phyloP scores from a whole-genome alignment of 2,113 vertebrate genomes.

The Conger conger region DNA sequence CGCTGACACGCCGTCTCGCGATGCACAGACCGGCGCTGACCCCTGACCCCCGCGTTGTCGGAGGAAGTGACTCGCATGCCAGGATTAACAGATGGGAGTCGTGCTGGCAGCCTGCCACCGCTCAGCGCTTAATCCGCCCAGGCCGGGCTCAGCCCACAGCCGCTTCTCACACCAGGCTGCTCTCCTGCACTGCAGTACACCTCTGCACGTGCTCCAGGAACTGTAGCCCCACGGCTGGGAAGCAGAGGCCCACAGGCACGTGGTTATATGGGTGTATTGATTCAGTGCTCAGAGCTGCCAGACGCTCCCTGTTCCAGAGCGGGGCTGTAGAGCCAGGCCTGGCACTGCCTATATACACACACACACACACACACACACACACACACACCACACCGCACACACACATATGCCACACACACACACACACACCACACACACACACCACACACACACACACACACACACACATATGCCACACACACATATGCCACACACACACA shows the following conservation, averaged over 20 bases:
- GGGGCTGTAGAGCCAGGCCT: no score
- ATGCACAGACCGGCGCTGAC: slow-evolving; percentile 38
- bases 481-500: no score
- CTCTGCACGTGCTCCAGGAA: neutral
- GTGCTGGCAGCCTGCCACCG: slow-evolving; percentile 43
- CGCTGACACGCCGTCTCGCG: neutral
- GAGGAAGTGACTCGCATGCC: slow-evolving; percentile 72
- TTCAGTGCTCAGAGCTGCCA: neutral
- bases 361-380: neutral
- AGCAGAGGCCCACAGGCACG: neutral
- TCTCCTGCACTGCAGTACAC: neutral
- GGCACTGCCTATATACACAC: slow-evolving; percentile 11
- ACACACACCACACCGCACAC: no score
- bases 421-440: no score
- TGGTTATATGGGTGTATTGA: neutral
- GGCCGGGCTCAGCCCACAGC: neutral
- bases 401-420: no score
- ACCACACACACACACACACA: no score
- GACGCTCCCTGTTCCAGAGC: neutral
- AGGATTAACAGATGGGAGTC: slow-evolving; percentile 55
- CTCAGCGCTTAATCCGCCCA: slow-evolving; percentile 34
- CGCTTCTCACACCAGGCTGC: neutral
- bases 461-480: no score
- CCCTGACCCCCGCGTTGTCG: slow-evolving; percentile 83
- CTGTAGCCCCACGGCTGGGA: neutral